Percentiles rank a stretch among this genome's conserved stretches.
Evolutionary conservation across 2,888 invertebrate species (phyloP).

Genomic region (Acrobasis suavella): DNA sequence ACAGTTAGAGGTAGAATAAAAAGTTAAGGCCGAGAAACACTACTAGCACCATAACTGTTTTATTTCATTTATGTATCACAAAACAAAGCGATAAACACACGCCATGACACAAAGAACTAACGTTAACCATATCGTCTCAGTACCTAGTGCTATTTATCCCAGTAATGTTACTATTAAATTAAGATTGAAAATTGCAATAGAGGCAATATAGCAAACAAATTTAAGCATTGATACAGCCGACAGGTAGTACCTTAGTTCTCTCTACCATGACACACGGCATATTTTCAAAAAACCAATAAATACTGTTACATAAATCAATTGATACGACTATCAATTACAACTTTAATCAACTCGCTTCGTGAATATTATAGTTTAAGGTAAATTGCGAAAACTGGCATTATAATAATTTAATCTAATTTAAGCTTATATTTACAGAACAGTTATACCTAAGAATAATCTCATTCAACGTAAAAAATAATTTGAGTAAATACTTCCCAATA

Average conservation of each 20-base stretch:
- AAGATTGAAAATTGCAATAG: too few relatives aligned
- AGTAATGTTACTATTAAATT: too few relatives aligned
- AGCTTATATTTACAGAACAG: conserved; percentile 71
- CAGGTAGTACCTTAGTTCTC: too few relatives aligned
- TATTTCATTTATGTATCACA: conserved; percentile 40
- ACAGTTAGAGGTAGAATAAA: conserved; percentile 23
- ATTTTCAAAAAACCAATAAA: conserved; percentile 38
- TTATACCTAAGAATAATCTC: conserved; percentile 76
- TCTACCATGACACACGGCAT: conserved; percentile 33
- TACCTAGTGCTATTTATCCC: too few relatives aligned
- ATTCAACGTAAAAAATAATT: conserved; percentile 64
- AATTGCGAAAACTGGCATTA: conserved; percentile 57
- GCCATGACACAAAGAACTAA: conserved; percentile 26
- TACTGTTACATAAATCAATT: conserved; percentile 46
- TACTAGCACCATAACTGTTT: conserved; percentile 48
- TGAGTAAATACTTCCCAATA: conserved; percentile 60
- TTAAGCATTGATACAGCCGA: too few relatives aligned
- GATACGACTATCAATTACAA: conserved; percentile 22
- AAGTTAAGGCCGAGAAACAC: conserved; percentile 32
- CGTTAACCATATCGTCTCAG: too few relatives aligned
- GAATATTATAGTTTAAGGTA: conserved; percentile 44
- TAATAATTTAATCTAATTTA: conserved; percentile 61
- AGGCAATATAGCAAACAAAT: too few relatives aligned
- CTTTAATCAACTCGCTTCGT: neutral
- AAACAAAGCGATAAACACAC: conserved; percentile 48